Conservation (phyloP, 1,140 invertebrate genomes). For the Platyura marginata region DNA sequence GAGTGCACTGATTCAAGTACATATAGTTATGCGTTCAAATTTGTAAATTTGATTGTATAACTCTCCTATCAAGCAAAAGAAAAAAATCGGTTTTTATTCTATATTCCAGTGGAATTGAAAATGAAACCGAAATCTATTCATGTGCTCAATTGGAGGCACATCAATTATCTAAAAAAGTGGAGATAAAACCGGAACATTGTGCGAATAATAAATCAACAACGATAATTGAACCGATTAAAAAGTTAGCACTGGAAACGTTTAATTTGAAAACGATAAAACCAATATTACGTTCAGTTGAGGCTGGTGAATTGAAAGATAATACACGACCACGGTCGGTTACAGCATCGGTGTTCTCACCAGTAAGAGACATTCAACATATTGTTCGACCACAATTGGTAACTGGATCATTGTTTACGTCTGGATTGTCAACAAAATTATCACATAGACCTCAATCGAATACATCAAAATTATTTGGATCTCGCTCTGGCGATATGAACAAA, state of each 20-base stretch:
- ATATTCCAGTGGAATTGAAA: conserved; percentile 68
- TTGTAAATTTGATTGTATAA: too few species aligned
- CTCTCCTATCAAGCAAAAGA: too few species aligned
- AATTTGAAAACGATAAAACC: neutral
- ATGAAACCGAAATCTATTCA: conserved; percentile 69
- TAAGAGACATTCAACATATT: neutral
- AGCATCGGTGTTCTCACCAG: conserved; percentile 15
- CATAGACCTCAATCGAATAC: conserved; percentile 41
- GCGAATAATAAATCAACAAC: conserved; percentile 1
- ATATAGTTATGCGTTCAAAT: too few species aligned
- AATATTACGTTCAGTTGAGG: conserved; percentile 10
- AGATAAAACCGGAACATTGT: neutral
- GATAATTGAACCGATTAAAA: neutral
- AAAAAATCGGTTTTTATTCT: neutral
- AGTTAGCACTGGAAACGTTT: neutral
- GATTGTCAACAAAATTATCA: conserved; percentile 9
- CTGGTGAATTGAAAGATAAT: conserved; percentile 8
- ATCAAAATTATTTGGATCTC: conserved; percentile 60
- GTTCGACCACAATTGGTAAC: conserved; percentile 7
- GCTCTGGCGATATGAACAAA: conserved; percentile 84
- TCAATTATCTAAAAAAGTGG: conserved; percentile 9
- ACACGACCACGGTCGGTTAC: conserved; percentile 23
- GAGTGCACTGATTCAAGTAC: too few species aligned
- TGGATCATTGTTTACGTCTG: conserved; percentile 10
- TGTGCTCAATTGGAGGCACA: conserved; percentile 38